phyloP scores from a whole-genome alignment of 2,797 vertebrate genomes.

The Neosilurus mollespiculum region DNA sequence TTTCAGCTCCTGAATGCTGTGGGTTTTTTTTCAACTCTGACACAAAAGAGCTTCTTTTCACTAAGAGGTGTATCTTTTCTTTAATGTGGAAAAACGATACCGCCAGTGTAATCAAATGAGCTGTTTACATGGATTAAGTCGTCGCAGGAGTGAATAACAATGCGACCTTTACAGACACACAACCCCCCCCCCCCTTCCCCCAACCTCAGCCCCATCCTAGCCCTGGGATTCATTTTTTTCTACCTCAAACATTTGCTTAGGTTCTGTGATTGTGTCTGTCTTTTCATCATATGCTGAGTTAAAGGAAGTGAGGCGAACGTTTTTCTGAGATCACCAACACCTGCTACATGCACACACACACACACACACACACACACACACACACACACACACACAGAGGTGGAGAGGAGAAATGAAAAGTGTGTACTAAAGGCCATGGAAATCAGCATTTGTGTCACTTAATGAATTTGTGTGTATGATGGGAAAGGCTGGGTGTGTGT shows the following conservation, averaged over 20 bases:
- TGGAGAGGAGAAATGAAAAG: too few species aligned
- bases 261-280: conserved; percentile 25
- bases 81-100: conserved; percentile 40
- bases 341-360: conserved; percentile 14
- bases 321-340: conserved; percentile 17
- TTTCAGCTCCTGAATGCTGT: conserved; percentile 16
- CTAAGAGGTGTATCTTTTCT: conserved; percentile 27
- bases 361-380: not conserved
- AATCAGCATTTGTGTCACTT: conserved; percentile 13
- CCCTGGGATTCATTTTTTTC: not conserved
- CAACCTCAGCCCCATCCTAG: not conserved
- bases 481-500: conserved; percentile 1
- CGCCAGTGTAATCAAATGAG: conserved; percentile 42
- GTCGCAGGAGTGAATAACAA: conserved; percentile 35
- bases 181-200: not conserved
- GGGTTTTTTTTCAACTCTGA: conserved; percentile 4
- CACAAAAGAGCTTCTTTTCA: conserved; percentile 36
- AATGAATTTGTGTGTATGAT: conserved; percentile 8
- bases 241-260: conserved; percentile 38
- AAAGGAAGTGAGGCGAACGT: not conserved
- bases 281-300: conserved; percentile 17
- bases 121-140: conserved; percentile 49
- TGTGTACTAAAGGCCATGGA: not conserved
- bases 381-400: not conserved
- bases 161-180: conserved; percentile 25